A percentile compares a stretch with the other conserved stretches of the same genome.
These are phyloP conservation scores for Laspeyria flexula DNA, from an alignment of 2,888 invertebrate genomes.

Conservation along the genomic window DNA sequence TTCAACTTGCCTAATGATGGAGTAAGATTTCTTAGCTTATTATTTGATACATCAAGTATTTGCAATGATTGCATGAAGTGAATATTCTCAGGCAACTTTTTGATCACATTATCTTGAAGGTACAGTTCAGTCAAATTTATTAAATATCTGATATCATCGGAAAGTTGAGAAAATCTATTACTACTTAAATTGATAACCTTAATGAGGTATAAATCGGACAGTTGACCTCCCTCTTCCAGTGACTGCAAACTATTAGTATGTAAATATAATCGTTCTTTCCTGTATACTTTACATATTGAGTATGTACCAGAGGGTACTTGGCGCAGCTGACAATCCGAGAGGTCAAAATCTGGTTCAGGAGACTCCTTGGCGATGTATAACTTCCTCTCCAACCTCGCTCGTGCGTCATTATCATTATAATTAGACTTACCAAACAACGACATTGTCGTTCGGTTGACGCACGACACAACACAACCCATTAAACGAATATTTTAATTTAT, in stretches of 20 bases:
- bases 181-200: conserved; percentile 88
- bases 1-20: conserved; percentile 87
- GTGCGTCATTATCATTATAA: conserved; percentile 58
- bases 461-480: conserved; percentile 81
- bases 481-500: conserved; percentile 51
- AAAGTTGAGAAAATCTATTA: conserved; percentile 88
- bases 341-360: conserved; percentile 92
- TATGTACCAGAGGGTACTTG: conserved; percentile 92
- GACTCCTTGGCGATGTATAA: conserved; percentile 88
- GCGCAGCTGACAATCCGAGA: conserved; percentile 91
- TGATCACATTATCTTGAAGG: conserved; percentile 90
- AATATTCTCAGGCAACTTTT: conserved; percentile 89
- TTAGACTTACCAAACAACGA: conserved; percentile 73
- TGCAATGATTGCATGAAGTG: conserved; percentile 87
- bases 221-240: conserved; percentile 89
- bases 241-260: conserved; percentile 90
- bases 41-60: conserved; percentile 90
- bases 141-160: conserved; percentile 88
- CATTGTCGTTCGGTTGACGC: conserved; percentile 71
- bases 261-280: conserved; percentile 89
- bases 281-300: conserved; percentile 92
- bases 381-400: conserved; percentile 74
- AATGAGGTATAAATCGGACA: conserved; percentile 89
- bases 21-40: conserved; percentile 88
- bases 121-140: conserved; percentile 90